Evolutionary conservation across 1,140 invertebrate genomes (phyloP).

Genomic region (Nixonia krombeini): DNA sequence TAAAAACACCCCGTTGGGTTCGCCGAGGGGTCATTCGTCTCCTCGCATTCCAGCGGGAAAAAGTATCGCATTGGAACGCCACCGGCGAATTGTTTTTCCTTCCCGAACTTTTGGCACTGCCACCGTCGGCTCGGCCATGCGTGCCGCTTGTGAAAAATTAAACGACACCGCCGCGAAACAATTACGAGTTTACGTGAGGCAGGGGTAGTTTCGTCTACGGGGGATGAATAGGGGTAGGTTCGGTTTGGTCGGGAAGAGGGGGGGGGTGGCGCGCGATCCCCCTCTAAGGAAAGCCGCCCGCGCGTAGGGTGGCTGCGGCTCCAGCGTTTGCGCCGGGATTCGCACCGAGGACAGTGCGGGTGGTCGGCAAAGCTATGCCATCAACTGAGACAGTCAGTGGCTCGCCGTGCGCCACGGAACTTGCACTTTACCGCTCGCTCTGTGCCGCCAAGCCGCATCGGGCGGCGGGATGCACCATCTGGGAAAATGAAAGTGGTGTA

Average conservation of each 20-base stretch:
- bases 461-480: neutral
- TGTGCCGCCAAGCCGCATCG: no score
- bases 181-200: conserved; percentile 40
- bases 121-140: conserved; percentile 12
- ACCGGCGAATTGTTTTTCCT: conserved; percentile 1
- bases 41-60: no score
- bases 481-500: no score
- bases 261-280: conserved; percentile 20
- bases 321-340: conserved; percentile 48
- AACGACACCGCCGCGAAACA: conserved; percentile 42
- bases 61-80: no score
- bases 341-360: conserved; percentile 39
- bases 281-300: conserved; percentile 18
- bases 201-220: no score
- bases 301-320: conserved; percentile 40
- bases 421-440: neutral
- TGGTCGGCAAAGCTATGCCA: conserved; percentile 41
- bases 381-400: conserved; percentile 42
- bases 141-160: conserved; percentile 26
- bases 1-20: no score
- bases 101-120: conserved; percentile 28
- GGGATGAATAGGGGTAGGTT: neutral
- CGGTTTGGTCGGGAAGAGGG: conserved; percentile 7
- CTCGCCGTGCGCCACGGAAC: conserved; percentile 40
- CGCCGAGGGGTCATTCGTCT: no score